Conservation (phyloP, 2,113 vertebrate genomes). For the Caranx ignobilis region DNA sequence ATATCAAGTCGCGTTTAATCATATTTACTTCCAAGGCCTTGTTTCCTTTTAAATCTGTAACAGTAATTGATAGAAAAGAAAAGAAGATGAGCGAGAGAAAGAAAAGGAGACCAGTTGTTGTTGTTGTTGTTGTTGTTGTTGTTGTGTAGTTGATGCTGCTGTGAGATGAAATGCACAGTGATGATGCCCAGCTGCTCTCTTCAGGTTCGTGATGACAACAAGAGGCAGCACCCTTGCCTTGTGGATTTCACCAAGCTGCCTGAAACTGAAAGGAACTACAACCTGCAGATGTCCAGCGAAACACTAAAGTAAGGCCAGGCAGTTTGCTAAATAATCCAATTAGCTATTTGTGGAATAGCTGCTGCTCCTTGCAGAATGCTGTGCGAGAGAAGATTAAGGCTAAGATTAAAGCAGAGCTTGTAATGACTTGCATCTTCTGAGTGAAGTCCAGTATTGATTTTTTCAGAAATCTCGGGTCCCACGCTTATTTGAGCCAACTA, state of each 20-base stretch:
- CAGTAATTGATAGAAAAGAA: background rate
- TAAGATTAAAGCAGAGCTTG: slow-evolving; percentile 59
- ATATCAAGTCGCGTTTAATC: background rate
- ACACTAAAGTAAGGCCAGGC: slow-evolving; percentile 92
- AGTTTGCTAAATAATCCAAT: slow-evolving; percentile 38
- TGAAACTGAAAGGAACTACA: slow-evolving; percentile 98
- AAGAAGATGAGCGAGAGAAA: background rate
- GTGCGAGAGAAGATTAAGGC: slow-evolving; percentile 49
- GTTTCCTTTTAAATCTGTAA: background rate
- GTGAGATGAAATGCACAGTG: background rate
- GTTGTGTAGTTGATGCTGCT: background rate
- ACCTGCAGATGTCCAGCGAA: slow-evolving; percentile 98
- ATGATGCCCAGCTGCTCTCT: slow-evolving; percentile 10
- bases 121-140: background rate
- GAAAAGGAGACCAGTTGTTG: background rate
- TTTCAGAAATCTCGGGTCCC: slow-evolving; percentile 35
- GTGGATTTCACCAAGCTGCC: slow-evolving; percentile 96
- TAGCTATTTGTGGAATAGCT: slow-evolving; percentile 35
- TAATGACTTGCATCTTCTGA: slow-evolving; percentile 62
- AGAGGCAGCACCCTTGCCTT: slow-evolving; percentile 97
- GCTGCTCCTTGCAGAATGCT: slow-evolving; percentile 27
- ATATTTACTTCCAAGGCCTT: background rate
- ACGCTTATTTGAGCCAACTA: slow-evolving; percentile 42
- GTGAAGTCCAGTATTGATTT: slow-evolving; percentile 65
- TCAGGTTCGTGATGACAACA: slow-evolving; percentile 97